Conservation (phyloP, 37 sponge, comb jelly and placozoan genomes). For the Theonella swinhoei region DNA sequence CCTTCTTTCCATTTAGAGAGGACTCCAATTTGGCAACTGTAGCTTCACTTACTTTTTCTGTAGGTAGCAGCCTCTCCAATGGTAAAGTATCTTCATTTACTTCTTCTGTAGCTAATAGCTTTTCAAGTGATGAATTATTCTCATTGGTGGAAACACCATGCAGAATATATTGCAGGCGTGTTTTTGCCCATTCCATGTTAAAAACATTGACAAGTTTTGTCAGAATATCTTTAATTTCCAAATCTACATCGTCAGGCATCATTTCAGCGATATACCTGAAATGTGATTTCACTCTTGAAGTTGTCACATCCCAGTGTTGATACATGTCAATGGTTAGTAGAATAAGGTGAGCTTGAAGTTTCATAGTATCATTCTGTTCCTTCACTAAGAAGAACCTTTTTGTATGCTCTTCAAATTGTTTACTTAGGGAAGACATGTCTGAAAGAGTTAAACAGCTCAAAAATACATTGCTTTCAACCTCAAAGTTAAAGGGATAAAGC, state of each 20-base stretch:
- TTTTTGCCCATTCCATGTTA: too few relatives aligned
- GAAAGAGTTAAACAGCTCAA: background rate
- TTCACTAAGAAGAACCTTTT: background rate
- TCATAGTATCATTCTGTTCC: background rate
- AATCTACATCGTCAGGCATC: background rate
- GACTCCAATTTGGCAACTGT: too few relatives aligned
- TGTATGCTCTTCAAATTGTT: background rate
- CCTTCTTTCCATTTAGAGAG: too few relatives aligned
- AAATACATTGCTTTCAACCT: background rate
- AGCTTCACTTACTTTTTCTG: too few relatives aligned
- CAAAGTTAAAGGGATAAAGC: background rate
- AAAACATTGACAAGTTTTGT: background rate
- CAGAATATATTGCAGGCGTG: too few relatives aligned
- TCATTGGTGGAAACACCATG: too few relatives aligned
- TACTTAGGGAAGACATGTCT: background rate
- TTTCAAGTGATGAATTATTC: too few relatives aligned
- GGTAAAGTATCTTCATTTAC: too few relatives aligned
- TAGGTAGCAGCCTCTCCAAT: too few relatives aligned
- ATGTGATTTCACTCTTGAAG: background rate
- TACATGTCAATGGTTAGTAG: background rate
- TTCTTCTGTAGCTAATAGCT: too few relatives aligned
- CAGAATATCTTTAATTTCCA: background rate
- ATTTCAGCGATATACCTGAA: background rate
- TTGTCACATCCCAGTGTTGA: background rate
- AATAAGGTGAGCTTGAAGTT: background rate